phyloP scores from a whole-genome alignment of 2,888 invertebrate species.

The Agrotis ipsilon region DNA sequence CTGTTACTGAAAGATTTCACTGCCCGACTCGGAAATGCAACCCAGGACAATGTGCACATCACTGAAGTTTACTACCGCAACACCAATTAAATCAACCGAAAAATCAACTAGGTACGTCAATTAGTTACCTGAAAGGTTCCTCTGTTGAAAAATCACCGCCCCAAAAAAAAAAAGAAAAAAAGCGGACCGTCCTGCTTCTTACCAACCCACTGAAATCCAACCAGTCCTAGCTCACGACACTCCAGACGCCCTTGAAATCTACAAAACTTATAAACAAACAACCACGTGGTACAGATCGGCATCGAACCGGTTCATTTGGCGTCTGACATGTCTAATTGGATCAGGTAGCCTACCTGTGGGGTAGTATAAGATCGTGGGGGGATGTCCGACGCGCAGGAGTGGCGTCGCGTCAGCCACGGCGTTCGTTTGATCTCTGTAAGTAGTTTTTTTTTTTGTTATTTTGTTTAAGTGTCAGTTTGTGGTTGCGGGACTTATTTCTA shows the following conservation, averaged over 20 bases:
- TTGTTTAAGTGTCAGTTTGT: neutral
- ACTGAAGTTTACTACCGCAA: too few species aligned
- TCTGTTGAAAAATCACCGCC: neutral
- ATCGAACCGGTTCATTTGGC: constrained; percentile 64
- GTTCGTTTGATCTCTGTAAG: constrained; percentile 76
- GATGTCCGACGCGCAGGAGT: constrained; percentile 78
- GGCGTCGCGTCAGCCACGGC: constrained; percentile 82
- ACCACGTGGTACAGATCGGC: constrained; percentile 55
- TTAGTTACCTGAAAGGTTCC: too few species aligned
- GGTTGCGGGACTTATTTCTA: too few species aligned
- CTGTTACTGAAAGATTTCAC: too few species aligned
- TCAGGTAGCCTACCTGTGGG: constrained; percentile 62
- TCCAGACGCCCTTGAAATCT: constrained; percentile 61
- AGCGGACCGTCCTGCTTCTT: too few species aligned
- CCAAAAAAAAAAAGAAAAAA: too few species aligned
- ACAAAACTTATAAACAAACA: constrained; percentile 63
- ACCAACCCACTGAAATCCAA: neutral
- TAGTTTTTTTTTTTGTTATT: constrained; percentile 60
- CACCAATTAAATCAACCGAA: too few species aligned
- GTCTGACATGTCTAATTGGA: constrained; percentile 76
- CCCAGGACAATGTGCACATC: too few species aligned
- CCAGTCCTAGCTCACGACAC: neutral
- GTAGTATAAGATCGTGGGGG: constrained; percentile 76
- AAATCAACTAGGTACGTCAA: too few species aligned
- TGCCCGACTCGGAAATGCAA: too few species aligned